Evolutionary conservation across 1,140 invertebrate species (phyloP), one percentile per base, ranked within the genome.

Genomic region (Cydia fagiglandana): DNA sequence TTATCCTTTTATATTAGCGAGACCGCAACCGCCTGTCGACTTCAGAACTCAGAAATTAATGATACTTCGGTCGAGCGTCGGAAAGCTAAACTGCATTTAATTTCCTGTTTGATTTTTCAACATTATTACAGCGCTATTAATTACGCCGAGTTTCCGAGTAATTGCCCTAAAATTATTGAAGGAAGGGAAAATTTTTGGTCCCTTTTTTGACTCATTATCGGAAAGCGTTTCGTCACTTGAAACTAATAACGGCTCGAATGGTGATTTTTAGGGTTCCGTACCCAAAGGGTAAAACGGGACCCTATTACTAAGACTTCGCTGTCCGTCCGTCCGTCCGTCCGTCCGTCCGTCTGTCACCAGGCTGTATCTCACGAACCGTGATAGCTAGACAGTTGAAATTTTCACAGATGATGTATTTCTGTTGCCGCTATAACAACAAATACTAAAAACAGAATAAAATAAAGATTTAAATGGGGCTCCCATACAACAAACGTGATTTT

Each of bases 161-260:
- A 38, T 70, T 70, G 66, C 66, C 66, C 34, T 38, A 34, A 70
- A 38, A 41, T 70, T 70, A 70, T 70, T 38, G 34, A 70, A 70
- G 34, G 66, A 41, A 70, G 38, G 12, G 38, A 17, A 73, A 1
- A 47, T 17, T 61, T 20, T 20, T 61, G 17, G 68, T 20, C 47
- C 34, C 24, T 24, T 79, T 79, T 77, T 77, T 76, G 76, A n/a
- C 17, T 74, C 77, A 77, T 80, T 80, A 80, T 80, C 64, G 79
- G 75, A 78, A 80, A 80, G 78, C 79, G 77, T 78, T 80, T 77
- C 75, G 38, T 78, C 75, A 76, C 74, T 70, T 70, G 30, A 15
- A 15, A 20, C 34, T 73, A 34, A 28, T 68, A 68, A 68, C 13
- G 28, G 24, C 5, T 15, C 61, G 64, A 34, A 34, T 34, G 64